Base-by-base conservation (phyloP, 2,797 vertebrate genomes). In the Sebastes jordani region DNA sequence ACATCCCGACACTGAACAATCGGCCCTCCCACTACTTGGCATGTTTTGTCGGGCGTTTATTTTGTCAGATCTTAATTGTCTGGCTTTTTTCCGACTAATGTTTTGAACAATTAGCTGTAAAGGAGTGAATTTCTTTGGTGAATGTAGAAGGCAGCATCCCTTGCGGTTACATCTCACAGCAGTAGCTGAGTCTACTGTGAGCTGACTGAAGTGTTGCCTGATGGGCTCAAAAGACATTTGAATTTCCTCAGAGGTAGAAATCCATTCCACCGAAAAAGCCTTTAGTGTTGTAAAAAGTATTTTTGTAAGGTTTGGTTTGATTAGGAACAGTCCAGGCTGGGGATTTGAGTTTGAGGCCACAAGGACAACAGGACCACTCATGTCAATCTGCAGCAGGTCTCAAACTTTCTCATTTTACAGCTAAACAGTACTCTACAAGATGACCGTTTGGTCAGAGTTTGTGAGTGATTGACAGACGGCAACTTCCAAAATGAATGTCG, bases 11-110 rank as follows among this genome's bases (percentile, higher is more conserved):
- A 20, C 67, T 42, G 38, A 56, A 30, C 60, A 80, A 82, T 66
- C 4, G 4, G 1, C 54, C n/a, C 27, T 55, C 69, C 46, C 11
- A 3, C 68, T 75, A 46, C 71, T 46, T 32, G 14, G 72, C 27
- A 25, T 65, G 25, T 34, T 36, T 32, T 68, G 60, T 56, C 14
- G 3, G 55, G 25, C 18, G 0, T 79, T 64, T 73, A 52, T 76
- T 73, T 76, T 18, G n/a, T 80, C 9, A 11, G 11, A 74, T 58
- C 11, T 38, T 74, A 74, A 78, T 83, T 73, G 71, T 62, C 49
- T 23, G 4, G 3, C 4, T 73, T 64, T 30, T 46, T 29, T 16
- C 30, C 25, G 32, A 1, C 9, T 11, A 1, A 1, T 5, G 1
- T 60, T 71, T 30, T 74, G 13, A 62, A 52, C 55, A 82, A 71